These are phyloP conservation scores for Octodonta nipae DNA, from an alignment of 2,888 invertebrate species.

Conservation along the genomic window DNA sequence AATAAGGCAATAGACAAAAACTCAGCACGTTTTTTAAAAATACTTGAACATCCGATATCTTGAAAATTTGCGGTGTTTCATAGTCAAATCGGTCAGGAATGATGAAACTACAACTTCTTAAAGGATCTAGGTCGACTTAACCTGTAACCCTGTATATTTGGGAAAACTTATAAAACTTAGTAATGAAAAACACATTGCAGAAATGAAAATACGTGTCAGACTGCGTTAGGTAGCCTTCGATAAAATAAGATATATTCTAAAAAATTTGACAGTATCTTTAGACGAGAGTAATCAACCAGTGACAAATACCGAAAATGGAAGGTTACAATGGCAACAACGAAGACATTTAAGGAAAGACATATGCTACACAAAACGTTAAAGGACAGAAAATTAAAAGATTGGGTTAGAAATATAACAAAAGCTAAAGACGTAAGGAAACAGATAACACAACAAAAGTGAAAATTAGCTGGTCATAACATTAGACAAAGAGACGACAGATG, in stretches of 20 bases:
- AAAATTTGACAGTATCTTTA: background rate
- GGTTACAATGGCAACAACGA: background rate
- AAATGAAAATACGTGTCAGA: background rate
- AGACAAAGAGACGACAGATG: slow-evolving; percentile 1
- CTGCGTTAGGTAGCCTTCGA: background rate
- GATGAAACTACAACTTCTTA: too few species aligned
- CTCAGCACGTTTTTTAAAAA: too few species aligned
- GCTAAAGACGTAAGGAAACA: background rate
- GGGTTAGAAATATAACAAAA: background rate
- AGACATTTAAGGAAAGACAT: background rate
- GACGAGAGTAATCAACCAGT: background rate
- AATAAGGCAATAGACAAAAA: too few species aligned
- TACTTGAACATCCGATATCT: too few species aligned
- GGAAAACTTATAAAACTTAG: too few species aligned
- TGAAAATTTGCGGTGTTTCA: too few species aligned
- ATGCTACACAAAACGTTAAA: background rate
- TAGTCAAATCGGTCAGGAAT: too few species aligned
- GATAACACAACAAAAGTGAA: background rate
- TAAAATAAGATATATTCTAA: slow-evolving; percentile 1
- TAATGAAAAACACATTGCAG: slow-evolving; percentile 1
- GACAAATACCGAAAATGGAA: background rate
- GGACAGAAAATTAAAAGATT: background rate
- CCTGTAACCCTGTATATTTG: too few species aligned
- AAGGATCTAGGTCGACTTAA: too few species aligned
- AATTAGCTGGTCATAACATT: slow-evolving; percentile 1